Evolutionary conservation across 2,113 vertebrate species (phyloP).

Genomic region (Notothenia coriiceps): DNA sequence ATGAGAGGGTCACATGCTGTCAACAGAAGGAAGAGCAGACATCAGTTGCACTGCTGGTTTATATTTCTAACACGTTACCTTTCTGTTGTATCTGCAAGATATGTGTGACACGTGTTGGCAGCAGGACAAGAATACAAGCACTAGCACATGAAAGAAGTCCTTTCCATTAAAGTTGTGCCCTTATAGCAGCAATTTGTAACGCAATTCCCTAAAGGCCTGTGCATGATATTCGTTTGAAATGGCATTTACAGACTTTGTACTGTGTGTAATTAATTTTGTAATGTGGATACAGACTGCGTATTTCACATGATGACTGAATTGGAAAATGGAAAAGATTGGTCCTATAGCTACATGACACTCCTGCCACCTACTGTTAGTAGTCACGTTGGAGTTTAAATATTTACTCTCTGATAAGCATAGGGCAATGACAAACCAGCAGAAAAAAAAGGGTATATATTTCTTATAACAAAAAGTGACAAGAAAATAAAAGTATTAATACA

Average conservation of each 20-base stretch:
- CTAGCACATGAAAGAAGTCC: background rate
- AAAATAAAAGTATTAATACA: background rate
- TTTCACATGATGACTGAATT: background rate
- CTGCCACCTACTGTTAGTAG: conserved; percentile 75
- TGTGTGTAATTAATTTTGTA: background rate
- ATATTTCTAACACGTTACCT: conserved; percentile 18
- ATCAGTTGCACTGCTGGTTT: background rate
- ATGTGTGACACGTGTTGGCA: conserved; percentile 5
- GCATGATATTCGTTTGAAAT: background rate
- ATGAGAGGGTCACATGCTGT: conserved; percentile 28
- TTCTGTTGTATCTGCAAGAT: background rate
- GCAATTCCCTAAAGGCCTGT: background rate
- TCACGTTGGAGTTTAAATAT: background rate
- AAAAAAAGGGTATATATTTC: background rate
- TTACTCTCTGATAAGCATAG: background rate
- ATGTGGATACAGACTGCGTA: background rate
- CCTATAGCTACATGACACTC: conserved; percentile 39
- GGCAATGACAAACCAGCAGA: background rate
- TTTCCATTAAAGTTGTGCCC: background rate
- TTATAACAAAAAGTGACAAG: background rate
- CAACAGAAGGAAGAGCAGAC: conserved; percentile 17
- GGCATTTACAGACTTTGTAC: background rate
- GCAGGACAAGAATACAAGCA: background rate
- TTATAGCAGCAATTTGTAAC: background rate
- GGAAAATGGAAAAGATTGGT: conserved; percentile 29